phyloP scores from a whole-genome alignment of 2,797 vertebrate genomes.

The Coluber constrictor region DNA sequence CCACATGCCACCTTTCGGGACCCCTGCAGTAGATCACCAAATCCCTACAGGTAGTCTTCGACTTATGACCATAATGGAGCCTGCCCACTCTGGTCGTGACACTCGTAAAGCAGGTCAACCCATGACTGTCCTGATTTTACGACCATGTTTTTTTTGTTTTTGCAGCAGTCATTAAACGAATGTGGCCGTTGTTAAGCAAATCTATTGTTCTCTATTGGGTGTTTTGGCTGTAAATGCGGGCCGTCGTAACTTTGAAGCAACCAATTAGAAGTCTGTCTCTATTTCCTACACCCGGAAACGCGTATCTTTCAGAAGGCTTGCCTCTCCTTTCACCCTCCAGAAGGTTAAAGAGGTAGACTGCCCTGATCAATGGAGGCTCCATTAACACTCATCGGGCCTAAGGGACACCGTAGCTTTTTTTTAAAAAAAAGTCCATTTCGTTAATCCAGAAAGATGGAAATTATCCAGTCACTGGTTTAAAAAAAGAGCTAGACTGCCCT shows the following conservation, averaged over 20 bases:
- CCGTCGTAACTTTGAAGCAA: neutral
- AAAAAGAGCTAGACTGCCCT: neutral
- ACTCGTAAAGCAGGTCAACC: neutral
- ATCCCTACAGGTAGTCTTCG: neutral
- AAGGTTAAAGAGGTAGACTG: neutral
- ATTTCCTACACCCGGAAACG: neutral
- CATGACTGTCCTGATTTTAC: neutral
- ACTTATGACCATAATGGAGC: neutral
- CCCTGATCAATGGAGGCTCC: neutral
- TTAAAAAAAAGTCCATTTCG: neutral
- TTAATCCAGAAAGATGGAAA: neutral
- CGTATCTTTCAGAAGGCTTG: neutral
- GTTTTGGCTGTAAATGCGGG: neutral
- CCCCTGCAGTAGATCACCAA: neutral
- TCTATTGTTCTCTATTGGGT: neutral
- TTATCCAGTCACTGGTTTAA: rapidly evolving
- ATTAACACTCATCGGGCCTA: neutral
- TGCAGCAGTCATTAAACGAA: neutral
- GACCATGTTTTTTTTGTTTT: neutral
- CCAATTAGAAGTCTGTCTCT: neutral
- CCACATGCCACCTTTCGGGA: neutral
- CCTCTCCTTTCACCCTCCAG: neutral
- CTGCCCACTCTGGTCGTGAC: neutral
- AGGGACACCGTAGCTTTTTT: neutral
- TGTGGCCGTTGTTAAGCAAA: neutral